Base-by-base conservation (phyloP, 2,888 invertebrate genomes). In the Ecliptopera silaceata region DNA sequence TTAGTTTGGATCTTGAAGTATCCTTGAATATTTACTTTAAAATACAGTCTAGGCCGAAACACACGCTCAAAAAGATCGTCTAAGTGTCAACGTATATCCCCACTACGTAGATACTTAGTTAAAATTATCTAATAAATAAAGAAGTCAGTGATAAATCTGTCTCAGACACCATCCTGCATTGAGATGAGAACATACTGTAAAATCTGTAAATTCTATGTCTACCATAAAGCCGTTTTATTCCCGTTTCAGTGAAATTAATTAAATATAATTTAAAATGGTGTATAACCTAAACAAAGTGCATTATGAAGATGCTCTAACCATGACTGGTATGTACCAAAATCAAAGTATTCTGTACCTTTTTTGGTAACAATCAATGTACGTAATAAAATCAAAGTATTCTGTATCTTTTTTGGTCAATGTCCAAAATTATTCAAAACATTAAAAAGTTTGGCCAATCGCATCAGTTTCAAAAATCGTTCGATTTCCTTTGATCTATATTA, bases 271-370 rank as follows among this genome's bases (percentile, higher is more conserved):
- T 15, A 69, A 63, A 63, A 79, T 77, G 77, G 55, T 64, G 39
- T 63, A 38, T 15, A 79, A 75, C 56, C 43, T 61, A 10, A 70
- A 66, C 2, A 76, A 72, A 59, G 74, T 81, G 13, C 61, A 71
- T 3, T 84, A 75, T 54, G 84, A 84, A 47, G 76, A 81, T 32
- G 83, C 84, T 0, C 59, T 84, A 13, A 68, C 65, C 31, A 72
- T 77, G 73, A 80, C 82, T 56, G 83, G 84, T 82, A 43, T 59
- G 69, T n/a, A 13, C n/a, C 5, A 15, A 13, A 15, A 36, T 13
- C 31, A n/a, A n/a, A n/a, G n/a, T 22, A 22, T 22, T 22, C 4
- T 2, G n/a, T n/a, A n/a, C n/a, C n/a, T n/a, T n/a, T n/a, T n/a
- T n/a, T n/a, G n/a, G n/a, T n/a, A n/a, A n/a, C n/a, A n/a, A n/a